Percentiles rank a stretch among this genome's conserved stretches.
Evolutionary conservation across 2,113 vertebrate species (phyloP).

Genomic region (Ammospiza caudacuta): DNA sequence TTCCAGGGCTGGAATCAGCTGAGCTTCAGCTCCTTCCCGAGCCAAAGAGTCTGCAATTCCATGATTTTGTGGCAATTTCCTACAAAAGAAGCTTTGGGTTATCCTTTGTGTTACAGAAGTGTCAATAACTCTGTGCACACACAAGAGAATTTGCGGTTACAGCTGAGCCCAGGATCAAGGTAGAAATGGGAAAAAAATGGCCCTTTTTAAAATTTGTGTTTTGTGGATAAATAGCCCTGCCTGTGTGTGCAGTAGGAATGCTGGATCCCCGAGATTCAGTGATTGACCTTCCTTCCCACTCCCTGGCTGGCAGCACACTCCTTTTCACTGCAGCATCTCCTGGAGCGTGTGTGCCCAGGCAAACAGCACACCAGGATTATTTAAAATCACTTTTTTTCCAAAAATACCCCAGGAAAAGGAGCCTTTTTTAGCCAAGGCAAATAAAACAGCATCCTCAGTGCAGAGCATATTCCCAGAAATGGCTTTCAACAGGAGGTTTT

Average conservation of each 20-base stretch:
- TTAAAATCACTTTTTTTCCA: neutral
- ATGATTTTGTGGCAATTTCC: too few relatives aligned
- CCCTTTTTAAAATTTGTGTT: neutral
- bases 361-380: neutral
- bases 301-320: fast-evolving
- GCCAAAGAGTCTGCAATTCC: neutral
- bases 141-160: neutral
- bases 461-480: neutral
- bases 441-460: neutral
- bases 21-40: neutral
- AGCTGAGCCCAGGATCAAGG: neutral
- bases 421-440: neutral
- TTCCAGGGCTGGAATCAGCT: neutral
- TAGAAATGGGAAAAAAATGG: neutral
- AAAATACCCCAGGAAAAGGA: neutral
- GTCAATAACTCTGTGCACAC: neutral
- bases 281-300: neutral
- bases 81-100: neutral
- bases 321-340: neutral
- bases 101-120: neutral
- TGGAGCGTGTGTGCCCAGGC: neutral
- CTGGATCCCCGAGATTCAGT: neutral
- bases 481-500: neutral
- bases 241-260: neutral
- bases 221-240: neutral